A percentile compares a stretch with the other conserved stretches of the same genome.
phyloP scores from a whole-genome alignment of 2,113 vertebrate genomes.

The Eublepharis macularius region DNA sequence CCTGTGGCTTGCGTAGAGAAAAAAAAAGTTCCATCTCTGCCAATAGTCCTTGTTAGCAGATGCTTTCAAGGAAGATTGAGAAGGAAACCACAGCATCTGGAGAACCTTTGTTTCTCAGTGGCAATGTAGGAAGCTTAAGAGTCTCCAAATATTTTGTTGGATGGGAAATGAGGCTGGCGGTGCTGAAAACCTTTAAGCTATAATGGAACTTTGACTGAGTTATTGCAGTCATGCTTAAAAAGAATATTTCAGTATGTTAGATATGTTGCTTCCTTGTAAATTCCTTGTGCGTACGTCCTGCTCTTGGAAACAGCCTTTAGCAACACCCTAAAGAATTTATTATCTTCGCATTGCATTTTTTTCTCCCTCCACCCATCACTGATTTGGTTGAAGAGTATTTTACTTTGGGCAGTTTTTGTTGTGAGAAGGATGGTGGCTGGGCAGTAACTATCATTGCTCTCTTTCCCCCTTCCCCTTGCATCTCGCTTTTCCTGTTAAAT shows the following conservation, averaged over 20 bases:
- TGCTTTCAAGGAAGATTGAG: not conserved
- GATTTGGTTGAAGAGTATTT: not conserved
- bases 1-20: not conserved
- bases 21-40: not conserved
- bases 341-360: not conserved
- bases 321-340: not conserved
- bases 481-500: conserved; percentile 18
- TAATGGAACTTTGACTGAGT: not conserved
- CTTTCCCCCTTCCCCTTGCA: not conserved
- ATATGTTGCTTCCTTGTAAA: not conserved
- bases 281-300: not conserved
- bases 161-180: not conserved
- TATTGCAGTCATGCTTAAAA: not conserved
- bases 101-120: not conserved
- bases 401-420: not conserved
- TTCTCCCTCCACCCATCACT: not conserved
- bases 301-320: not conserved
- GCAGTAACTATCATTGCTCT: not conserved
- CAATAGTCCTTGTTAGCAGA: not conserved
- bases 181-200: not conserved
- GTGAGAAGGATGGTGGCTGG: not conserved
- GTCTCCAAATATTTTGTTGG: not conserved
- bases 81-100: not conserved
- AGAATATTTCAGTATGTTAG: not conserved
- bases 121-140: not conserved